Conservation (phyloP, 2,113 vertebrate species). For the Acrocephalus arundinaceus region DNA sequence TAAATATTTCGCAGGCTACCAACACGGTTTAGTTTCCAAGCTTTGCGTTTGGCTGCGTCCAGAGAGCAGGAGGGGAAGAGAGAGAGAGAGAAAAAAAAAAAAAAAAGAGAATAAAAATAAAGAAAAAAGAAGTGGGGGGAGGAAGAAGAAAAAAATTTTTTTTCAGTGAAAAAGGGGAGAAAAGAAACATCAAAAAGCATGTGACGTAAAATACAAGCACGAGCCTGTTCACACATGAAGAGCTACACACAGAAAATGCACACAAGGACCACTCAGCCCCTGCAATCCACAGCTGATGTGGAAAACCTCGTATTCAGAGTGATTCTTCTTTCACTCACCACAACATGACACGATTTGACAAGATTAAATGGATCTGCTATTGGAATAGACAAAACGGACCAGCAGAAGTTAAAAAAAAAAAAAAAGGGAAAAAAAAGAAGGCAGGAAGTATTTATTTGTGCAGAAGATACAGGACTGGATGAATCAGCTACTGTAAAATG, state of each 20-base stretch:
- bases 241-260: background rate
- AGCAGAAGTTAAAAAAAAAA: background rate
- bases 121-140: background rate
- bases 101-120: conserved; percentile 63
- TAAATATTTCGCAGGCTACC: conserved; percentile 94
- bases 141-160: background rate
- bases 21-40: conserved; percentile 94
- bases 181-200: conserved; percentile 75
- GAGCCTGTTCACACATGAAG: background rate
- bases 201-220: conserved; percentile 54
- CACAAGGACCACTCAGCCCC: background rate
- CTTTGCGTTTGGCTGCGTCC: conserved; percentile 93
- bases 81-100: background rate
- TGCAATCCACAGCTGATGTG: background rate
- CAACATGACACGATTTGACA: background rate
- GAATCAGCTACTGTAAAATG: background rate
- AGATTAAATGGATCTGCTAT: conserved; percentile 22
- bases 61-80: conserved; percentile 79
- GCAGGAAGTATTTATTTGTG: background rate
- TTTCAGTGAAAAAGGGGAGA: conserved; percentile 60
- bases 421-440: background rate
- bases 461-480: background rate
- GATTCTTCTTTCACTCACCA: background rate
- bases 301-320: background rate
- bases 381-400: background rate